Conservation (phyloP, 2,888 invertebrate genomes). For the Drosophila birchii region DNA sequence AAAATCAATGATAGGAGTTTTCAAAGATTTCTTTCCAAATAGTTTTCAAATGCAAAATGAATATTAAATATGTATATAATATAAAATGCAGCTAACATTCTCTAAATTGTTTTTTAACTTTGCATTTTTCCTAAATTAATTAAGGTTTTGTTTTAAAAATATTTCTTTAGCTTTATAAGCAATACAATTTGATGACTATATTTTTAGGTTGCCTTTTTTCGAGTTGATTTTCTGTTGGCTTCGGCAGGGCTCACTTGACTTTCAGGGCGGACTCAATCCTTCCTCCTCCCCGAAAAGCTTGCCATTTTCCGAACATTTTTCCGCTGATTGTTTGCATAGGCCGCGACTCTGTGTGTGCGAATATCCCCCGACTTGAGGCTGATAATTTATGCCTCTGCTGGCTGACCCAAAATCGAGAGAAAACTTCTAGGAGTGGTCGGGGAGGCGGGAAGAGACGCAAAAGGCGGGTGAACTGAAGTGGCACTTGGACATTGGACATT, state of each 20-base stretch:
- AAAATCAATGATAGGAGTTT: too few relatives aligned
- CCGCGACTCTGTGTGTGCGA: conserved; percentile 13
- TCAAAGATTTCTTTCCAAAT: too few relatives aligned
- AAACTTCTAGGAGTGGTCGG: conserved; percentile 7
- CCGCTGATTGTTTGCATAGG: conserved; percentile 58
- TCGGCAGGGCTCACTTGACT: conserved; percentile 1
- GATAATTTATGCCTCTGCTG: conserved; percentile 56
- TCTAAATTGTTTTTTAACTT: too few relatives aligned
- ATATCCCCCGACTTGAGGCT: background rate
- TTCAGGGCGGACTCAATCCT: background rate
- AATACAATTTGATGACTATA: background rate
- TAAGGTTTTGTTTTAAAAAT: background rate
- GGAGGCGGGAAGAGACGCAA: background rate
- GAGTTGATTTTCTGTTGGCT: background rate
- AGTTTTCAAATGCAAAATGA: too few relatives aligned
- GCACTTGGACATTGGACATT: conserved; percentile 38
- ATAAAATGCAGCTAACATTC: too few relatives aligned
- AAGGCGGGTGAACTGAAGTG: conserved; percentile 24
- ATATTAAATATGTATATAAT: too few relatives aligned
- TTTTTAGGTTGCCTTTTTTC: background rate
- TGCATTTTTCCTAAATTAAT: background rate
- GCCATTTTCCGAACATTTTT: conserved; percentile 39
- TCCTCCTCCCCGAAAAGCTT: conserved; percentile 8
- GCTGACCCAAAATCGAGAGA: conserved; percentile 47
- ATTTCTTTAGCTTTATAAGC: background rate